These are phyloP conservation scores for Cremastinae sp. DNA, from an alignment of 2,888 invertebrate species.

Conservation along the genomic window DNA sequence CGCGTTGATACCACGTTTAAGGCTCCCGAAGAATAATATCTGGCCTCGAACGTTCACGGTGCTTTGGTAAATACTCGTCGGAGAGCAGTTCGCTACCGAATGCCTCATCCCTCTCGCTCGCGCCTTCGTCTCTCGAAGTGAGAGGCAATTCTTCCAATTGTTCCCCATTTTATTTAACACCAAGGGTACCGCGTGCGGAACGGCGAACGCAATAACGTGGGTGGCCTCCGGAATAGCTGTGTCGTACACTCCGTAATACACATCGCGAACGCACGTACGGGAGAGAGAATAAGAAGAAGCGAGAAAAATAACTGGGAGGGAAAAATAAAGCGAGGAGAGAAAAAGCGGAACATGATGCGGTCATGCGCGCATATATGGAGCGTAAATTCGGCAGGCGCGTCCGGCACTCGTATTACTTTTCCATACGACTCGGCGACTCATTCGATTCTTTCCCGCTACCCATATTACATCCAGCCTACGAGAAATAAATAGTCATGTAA, in stretches of 20 bases:
- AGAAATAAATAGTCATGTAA: conserved; percentile 35
- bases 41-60: conserved; percentile 40
- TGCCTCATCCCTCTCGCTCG: conserved; percentile 6
- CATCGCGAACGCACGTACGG: conserved; percentile 35
- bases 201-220: conserved; percentile 47
- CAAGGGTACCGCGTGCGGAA: conserved; percentile 39
- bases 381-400: conserved; percentile 45
- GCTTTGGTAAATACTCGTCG: conserved; percentile 12
- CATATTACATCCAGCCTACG: conserved; percentile 17
- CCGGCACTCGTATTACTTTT: conserved; percentile 51
- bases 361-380: conserved; percentile 36
- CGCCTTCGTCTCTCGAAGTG: conserved; percentile 30
- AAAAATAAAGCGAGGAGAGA: too few species aligned
- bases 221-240: conserved; percentile 58
- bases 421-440: conserved; percentile 17
- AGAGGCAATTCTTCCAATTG: conserved; percentile 60
- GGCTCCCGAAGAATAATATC: conserved; percentile 48
- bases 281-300: conserved; percentile 3
- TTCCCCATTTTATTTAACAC: conserved; percentile 59
- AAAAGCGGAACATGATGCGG: background rate
- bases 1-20: conserved; percentile 11
- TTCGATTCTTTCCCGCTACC: conserved; percentile 39
- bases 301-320: background rate
- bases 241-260: conserved; percentile 46
- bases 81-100: conserved; percentile 35